Base-by-base conservation (phyloP, 2,113 vertebrate genomes). In the Fregetta grallaria region DNA sequence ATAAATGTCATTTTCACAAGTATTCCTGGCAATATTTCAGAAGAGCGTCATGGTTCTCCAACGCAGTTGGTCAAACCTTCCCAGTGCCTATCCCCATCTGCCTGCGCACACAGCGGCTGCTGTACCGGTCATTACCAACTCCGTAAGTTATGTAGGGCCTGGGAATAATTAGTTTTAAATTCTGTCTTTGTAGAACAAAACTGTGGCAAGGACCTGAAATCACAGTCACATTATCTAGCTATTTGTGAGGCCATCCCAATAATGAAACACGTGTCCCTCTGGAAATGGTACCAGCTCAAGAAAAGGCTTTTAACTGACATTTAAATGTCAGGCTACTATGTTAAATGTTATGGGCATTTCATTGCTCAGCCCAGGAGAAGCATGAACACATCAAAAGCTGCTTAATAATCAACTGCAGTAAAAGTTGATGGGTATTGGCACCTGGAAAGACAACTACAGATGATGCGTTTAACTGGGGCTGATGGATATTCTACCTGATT, bases 271-370 rank as follows among this genome's bases (percentile, higher is more conserved):
- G n/a, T 1, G 1, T 79, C 75, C 71, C 81, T 34, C 49, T 79
- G 74, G 89, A 71, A 91, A 76, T 36, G 19, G 72, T 80, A 93
- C 52, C 86, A 83, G 80, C 91, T 95, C 93, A 92, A 96, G 88
- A n/a, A 30, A 91, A 96, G 70, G 86, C 75, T 95, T 97, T 91
- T 97, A 97, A 97, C 59, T 98, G 97, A 92, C 94, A 97, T 97
- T 98, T 97, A 98, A 98, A 98, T 98, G 96, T 94, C 97, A 97
- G 55, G 27, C 66, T 26, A 40, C 91, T 80, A 20, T 88, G 85
- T 96, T 96, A 96, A 98, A 96, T 96, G 79, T 94, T 93, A 97
- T 36, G 62, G 81, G 83, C 66, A 72, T 95, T 97, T 95, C 92
- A 94, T 86, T 58, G 26, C 62, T 78, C 75, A 92, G 86, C 91